phyloP scores from a whole-genome alignment of 2,888 invertebrate genomes.

The Omphaloscelis lunosa region DNA sequence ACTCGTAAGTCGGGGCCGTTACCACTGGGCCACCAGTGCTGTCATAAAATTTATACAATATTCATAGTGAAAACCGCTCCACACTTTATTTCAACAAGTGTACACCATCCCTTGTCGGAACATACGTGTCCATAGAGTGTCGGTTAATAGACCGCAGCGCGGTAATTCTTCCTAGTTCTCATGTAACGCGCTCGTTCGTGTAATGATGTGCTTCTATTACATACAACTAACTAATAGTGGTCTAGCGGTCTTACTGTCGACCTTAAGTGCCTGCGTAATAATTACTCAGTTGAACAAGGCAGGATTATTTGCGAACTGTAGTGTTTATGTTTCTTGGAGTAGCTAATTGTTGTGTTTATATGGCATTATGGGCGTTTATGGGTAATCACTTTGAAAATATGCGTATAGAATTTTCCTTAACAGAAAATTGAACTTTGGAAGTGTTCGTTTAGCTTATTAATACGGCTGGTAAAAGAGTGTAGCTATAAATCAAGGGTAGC shows the following conservation, averaged over 20 bases:
- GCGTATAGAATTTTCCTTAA: background rate
- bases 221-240: slow-evolving; percentile 56
- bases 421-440: background rate
- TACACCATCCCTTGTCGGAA: slow-evolving; percentile 49
- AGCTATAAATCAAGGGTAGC: background rate
- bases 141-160: slow-evolving; percentile 67
- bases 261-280: slow-evolving; percentile 50
- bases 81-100: background rate
- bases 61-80: background rate
- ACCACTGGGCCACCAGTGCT: no score
- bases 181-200: slow-evolving; percentile 72
- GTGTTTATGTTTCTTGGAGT: slow-evolving; percentile 16
- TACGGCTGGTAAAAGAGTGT: background rate
- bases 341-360: slow-evolving; percentile 25
- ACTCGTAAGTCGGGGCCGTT: no score
- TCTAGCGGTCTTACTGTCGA: slow-evolving; percentile 61
- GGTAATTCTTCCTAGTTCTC: slow-evolving; percentile 78
- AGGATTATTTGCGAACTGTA: slow-evolving; percentile 33
- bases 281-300: slow-evolving; percentile 46
- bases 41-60: background rate
- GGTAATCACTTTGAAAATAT: background rate
- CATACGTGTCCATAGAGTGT: slow-evolving; percentile 55
- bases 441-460: background rate
- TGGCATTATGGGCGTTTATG: background rate
- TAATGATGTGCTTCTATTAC: slow-evolving; percentile 73